A percentile compares a stretch with the other conserved stretches of the same genome.
Conservation (phyloP, 2,797 vertebrate species). For the Graptemys geographica region DNA sequence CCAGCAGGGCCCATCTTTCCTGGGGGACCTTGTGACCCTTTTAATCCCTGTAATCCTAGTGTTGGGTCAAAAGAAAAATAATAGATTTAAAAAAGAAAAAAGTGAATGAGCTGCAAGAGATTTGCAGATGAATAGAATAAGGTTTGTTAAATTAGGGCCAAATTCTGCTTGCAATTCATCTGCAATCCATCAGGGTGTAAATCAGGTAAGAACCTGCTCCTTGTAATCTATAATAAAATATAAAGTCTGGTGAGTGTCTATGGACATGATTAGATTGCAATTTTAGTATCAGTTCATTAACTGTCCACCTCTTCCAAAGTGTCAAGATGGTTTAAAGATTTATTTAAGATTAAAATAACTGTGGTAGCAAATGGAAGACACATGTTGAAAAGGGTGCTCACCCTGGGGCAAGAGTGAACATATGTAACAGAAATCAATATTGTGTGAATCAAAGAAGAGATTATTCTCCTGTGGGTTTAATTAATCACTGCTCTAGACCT, state of each 20-base stretch:
- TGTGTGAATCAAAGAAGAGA: neutral
- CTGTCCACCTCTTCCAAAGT: neutral
- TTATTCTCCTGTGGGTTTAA: neutral
- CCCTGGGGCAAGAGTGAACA: neutral
- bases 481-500: neutral
- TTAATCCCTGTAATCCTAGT: conserved; percentile 61
- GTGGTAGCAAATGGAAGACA: neutral
- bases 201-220: neutral
- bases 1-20: conserved; percentile 66
- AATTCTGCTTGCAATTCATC: neutral
- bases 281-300: neutral
- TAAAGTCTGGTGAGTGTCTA: neutral
- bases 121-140: neutral
- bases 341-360: neutral
- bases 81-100: neutral
- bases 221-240: neutral
- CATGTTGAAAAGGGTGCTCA: neutral
- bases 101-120: neutral
- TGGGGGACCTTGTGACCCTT: conserved; percentile 53
- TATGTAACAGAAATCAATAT: neutral
- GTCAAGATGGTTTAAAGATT: neutral
- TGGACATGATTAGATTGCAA: neutral
- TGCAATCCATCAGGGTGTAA: neutral
- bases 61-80: conserved; percentile 6
- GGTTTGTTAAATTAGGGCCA: neutral